Conservation (phyloP, 2,888 invertebrate genomes). For the Hirtodrosophila histrioides region DNA sequence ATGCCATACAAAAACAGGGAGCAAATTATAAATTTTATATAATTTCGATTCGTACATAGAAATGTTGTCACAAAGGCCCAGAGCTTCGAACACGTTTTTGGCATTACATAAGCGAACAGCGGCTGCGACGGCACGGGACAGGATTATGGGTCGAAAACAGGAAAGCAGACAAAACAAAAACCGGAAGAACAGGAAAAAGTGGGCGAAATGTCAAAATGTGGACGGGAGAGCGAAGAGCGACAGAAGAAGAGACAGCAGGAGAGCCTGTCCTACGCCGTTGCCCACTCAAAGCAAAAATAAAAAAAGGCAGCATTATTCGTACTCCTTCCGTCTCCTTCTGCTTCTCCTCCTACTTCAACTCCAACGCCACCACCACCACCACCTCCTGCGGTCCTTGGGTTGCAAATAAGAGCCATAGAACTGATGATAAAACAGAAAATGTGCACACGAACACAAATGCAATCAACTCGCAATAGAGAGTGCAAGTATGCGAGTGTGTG, state of each 20-base stretch:
- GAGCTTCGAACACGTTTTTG: slow-evolving; percentile 70
- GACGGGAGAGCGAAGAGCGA: slow-evolving; percentile 45
- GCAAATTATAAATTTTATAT: slow-evolving; percentile 43
- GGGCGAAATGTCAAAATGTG: slow-evolving; percentile 81
- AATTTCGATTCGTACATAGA: slow-evolving; percentile 63
- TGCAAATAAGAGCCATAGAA: slow-evolving; percentile 49
- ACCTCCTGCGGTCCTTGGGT: slow-evolving; percentile 24
- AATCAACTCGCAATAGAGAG: slow-evolving; percentile 58
- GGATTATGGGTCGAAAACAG: slow-evolving; percentile 79
- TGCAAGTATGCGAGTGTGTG: slow-evolving; percentile 62
- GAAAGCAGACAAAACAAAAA: slow-evolving; percentile 77
- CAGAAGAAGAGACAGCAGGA: slow-evolving; percentile 20
- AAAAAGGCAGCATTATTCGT: slow-evolving; percentile 34
- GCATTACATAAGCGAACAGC: slow-evolving; percentile 67
- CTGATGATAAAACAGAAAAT: slow-evolving; percentile 56
- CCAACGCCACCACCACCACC: background rate
- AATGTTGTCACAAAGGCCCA: slow-evolving; percentile 67
- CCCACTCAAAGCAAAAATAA: slow-evolving; percentile 44
- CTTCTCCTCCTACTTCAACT: background rate
- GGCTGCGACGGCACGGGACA: slow-evolving; percentile 51
- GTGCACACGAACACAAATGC: slow-evolving; percentile 49
- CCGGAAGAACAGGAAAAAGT: slow-evolving; percentile 82
- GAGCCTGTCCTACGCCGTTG: slow-evolving; percentile 58
- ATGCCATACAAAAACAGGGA: background rate
- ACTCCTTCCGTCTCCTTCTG: slow-evolving; percentile 22